Conservation (phyloP, 1,140 invertebrate genomes). For the Galleria mellonella region DNA sequence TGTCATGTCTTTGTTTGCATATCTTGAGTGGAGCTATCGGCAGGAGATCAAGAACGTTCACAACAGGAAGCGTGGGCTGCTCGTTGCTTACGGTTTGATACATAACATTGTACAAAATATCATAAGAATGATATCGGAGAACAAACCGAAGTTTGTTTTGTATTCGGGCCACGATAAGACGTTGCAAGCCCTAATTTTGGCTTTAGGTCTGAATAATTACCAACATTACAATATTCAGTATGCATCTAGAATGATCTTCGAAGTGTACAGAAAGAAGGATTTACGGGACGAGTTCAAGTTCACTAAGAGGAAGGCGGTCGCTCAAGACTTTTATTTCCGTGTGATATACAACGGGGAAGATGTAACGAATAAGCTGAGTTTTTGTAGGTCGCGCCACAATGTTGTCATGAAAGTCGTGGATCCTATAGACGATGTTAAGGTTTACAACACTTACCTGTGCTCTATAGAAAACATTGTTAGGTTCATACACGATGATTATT, state of each 20-base stretch:
- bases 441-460: slow-evolving; percentile 78
- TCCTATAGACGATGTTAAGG: slow-evolving; percentile 38
- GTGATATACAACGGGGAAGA: slow-evolving; percentile 91
- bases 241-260: slow-evolving; percentile 89
- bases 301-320: slow-evolving; percentile 70
- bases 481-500: slow-evolving; percentile 90
- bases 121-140: slow-evolving; percentile 84
- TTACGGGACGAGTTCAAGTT: slow-evolving; percentile 72
- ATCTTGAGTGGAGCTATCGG: slow-evolving; percentile 83
- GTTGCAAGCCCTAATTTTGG: slow-evolving; percentile 85
- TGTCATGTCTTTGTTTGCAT: slow-evolving; percentile 83
- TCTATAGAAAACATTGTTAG: slow-evolving; percentile 89
- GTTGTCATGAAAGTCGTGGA: slow-evolving; percentile 49
- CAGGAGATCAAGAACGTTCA: slow-evolving; percentile 79
- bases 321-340: slow-evolving; percentile 85
- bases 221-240: slow-evolving; percentile 79
- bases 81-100: slow-evolving; percentile 85
- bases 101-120: slow-evolving; percentile 86
- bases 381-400: slow-evolving; percentile 79
- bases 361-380: slow-evolving; percentile 86
- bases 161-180: slow-evolving; percentile 96
- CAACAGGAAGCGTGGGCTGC: slow-evolving; percentile 79
- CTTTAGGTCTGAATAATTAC: slow-evolving; percentile 80
- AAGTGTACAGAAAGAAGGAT: slow-evolving; percentile 80
- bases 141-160: slow-evolving; percentile 85